Evolutionary conservation across 2,797 vertebrate genomes (phyloP).

Genomic region (Buphagus erythrorhynchus): DNA sequence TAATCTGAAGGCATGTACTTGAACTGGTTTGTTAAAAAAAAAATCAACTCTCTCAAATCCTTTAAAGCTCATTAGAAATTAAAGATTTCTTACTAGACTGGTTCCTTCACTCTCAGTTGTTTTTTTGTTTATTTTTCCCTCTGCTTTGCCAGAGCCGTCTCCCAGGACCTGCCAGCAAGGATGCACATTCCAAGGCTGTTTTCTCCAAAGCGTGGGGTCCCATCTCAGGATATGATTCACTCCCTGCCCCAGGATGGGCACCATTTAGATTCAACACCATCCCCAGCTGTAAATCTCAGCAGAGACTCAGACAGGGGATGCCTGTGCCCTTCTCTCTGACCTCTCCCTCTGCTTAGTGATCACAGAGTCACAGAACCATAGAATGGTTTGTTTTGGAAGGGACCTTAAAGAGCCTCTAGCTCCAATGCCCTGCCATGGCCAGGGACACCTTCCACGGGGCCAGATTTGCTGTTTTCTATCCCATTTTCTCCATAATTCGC

Average conservation of each 20-base stretch:
- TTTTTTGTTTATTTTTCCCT: not conserved
- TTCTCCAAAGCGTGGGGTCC: not conserved
- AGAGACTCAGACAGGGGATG: not conserved
- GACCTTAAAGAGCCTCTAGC: not conserved
- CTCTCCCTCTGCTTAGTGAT: not conserved
- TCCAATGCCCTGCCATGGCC: not conserved
- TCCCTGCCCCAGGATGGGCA: fast-evolving
- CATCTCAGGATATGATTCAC: fast-evolving
- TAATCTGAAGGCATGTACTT: conserved; percentile 95
- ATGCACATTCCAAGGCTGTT: not conserved
- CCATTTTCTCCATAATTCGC: not conserved
- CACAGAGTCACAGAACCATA: not conserved
- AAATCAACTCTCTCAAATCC: conserved; percentile 76
- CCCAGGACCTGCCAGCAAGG: not conserved
- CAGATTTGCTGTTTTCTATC: not conserved
- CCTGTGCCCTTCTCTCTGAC: not conserved
- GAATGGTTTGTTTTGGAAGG: not conserved
- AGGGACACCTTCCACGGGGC: not conserved
- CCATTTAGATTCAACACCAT: not conserved
- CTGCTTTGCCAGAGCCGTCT: not conserved
- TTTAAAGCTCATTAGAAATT: conserved; percentile 81
- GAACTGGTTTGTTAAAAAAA: conserved; percentile 82
- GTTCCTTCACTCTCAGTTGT: conserved; percentile 32
- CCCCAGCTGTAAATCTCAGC: not conserved
- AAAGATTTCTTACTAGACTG: conserved; percentile 82